A percentile compares a stretch with the other conserved stretches of the same genome.
Conservation (phyloP, 2,888 invertebrate genomes). For the Bombyx huttoni region DNA sequence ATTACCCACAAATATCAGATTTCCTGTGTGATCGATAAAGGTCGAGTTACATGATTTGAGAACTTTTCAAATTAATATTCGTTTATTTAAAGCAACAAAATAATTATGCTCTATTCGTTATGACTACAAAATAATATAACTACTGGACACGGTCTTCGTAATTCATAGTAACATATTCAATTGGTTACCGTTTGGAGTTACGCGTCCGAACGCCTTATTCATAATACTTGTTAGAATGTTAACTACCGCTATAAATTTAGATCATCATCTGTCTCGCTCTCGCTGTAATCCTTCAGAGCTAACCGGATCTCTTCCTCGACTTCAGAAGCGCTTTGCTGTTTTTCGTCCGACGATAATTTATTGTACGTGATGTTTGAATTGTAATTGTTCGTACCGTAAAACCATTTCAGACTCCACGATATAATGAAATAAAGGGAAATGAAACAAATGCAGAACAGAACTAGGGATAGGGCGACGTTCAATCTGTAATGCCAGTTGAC, state of each 20-base stretch:
- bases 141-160: neutral
- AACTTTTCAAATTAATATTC: no score
- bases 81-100: no score
- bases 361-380: conserved; percentile 48
- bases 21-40: no score
- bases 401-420: conserved; percentile 33
- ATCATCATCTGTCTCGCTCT: conserved; percentile 56
- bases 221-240: conserved; percentile 38
- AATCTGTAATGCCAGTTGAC: conserved; percentile 59
- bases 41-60: no score
- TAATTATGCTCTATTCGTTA: no score
- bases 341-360: conserved; percentile 52
- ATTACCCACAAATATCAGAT: no score
- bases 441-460: conserved; percentile 35
- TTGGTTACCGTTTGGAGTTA: neutral
- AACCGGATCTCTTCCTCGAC: conserved; percentile 57
- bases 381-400: conserved; percentile 36
- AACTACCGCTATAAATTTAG: conserved; percentile 47
- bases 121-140: no score
- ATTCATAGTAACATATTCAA: neutral
- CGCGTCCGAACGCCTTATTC: conserved; percentile 10
- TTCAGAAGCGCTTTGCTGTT: conserved; percentile 45
- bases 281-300: conserved; percentile 49
- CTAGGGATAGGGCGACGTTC: conserved; percentile 46
- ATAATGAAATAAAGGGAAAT: conserved; percentile 33